Evolutionary conservation across 2,797 vertebrate genomes (phyloP).

Genomic region (Hapalemur alaotrensis): DNA sequence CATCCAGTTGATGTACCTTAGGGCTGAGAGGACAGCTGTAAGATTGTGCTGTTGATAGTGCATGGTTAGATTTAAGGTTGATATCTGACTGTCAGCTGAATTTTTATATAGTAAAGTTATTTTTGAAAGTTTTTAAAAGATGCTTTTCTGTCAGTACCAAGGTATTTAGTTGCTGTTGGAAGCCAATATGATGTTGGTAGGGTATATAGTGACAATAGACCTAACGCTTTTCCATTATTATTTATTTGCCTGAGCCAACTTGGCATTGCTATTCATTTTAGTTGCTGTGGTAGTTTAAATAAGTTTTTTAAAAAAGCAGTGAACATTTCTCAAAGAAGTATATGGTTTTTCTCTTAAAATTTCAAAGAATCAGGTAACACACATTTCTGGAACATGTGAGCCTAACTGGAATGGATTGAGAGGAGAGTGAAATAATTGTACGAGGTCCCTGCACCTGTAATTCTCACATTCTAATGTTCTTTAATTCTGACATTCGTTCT

Average conservation of each 20-base stretch:
- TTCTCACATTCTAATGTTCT: neutral
- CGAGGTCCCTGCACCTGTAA: neutral
- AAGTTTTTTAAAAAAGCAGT: neutral
- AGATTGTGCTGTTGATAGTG: neutral
- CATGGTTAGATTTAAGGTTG: neutral
- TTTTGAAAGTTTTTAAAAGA: slow-evolving; percentile 34
- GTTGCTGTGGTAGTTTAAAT: neutral
- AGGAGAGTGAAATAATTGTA: neutral
- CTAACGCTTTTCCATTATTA: neutral
- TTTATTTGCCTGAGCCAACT: neutral
- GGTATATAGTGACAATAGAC: neutral
- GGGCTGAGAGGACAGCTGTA: neutral
- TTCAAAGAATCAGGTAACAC: neutral
- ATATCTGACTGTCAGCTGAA: neutral
- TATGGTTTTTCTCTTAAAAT: slow-evolving; percentile 45
- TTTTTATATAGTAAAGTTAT: slow-evolving; percentile 5
- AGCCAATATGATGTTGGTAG: slow-evolving; percentile 23
- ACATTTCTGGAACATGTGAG: slow-evolving; percentile 4
- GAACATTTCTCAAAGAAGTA: slow-evolving; percentile 2
- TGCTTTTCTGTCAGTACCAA: neutral
- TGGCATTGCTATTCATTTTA: slow-evolving; percentile 39
- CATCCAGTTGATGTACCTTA: neutral
- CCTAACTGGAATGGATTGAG: neutral
- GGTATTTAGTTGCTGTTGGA: slow-evolving; percentile 41
- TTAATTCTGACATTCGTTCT: neutral